Conservation (phyloP, 2,797 vertebrate genomes). For the Pipistrellus pygmaeus region DNA sequence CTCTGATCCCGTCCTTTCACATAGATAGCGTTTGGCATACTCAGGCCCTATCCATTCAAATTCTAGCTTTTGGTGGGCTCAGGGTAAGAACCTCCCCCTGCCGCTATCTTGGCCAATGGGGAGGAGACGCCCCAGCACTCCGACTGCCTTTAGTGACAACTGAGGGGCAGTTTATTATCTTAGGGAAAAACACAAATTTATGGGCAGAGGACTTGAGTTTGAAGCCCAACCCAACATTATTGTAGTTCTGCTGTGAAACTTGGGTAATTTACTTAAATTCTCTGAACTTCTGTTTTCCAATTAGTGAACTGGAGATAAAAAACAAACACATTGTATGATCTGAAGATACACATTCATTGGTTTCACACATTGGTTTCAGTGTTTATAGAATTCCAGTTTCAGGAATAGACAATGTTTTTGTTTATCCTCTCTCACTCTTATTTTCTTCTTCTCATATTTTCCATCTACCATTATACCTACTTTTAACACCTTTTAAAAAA, state of each 20-base stretch:
- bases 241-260: not conserved
- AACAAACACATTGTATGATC: not conserved
- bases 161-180: conserved; percentile 29
- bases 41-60: not conserved
- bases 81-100: not conserved
- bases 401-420: not conserved
- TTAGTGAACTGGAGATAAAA: conserved; percentile 47
- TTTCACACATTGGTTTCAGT: not conserved
- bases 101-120: not conserved
- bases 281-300: not conserved
- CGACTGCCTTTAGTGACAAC: not conserved
- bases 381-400: not conserved
- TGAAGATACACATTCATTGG: not conserved
- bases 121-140: no score
- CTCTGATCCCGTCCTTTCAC: not conserved
- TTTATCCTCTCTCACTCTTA: not conserved
- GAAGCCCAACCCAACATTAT: not conserved
- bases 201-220: not conserved
- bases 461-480: not conserved
- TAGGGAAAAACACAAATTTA: not conserved
- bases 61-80: not conserved
- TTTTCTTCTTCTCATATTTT: not conserved
- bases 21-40: not conserved
- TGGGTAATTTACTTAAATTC: not conserved
- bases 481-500: not conserved